Evolutionary conservation across 1,140 invertebrate species (phyloP), one percentile per base, ranked within the genome.

Genomic region (Euglossa dilemma): DNA sequence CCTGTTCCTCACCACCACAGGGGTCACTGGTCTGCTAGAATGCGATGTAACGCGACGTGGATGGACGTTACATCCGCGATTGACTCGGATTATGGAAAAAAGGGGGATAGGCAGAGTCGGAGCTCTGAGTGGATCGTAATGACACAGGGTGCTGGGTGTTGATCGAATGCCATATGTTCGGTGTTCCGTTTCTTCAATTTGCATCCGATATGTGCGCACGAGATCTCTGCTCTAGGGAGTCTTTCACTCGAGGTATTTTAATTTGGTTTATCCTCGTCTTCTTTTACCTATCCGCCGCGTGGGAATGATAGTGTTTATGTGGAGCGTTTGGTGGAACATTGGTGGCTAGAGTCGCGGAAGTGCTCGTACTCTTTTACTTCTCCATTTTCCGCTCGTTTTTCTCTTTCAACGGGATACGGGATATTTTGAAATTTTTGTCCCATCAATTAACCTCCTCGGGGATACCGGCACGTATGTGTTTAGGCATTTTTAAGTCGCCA

Each of bases 141-240:
- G 20, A 43, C 9, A 12, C 12, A 20, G 20, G 36, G 36, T 66
- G 23, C 36, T 23, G 36, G 3, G 43, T n/a, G 66, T 67, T 47
- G 66, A 67, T 47, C 6, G 64, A 66, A 66, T 45, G 20, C 6
- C 36, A 9, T 47, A 12, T 20, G 23, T n/a, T 45, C n/a, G 28
- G 43, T 67, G 45, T 67, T 25, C 16, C 23, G 12, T 47, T 47
- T 69, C 66, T 69, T 69, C 43, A 69, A 69, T 69, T 69, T 69
- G n/a, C 45, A 69, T 16, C 7, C 12, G 20, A 54, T 54, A 71
- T 52, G n/a, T 23, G 8, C 11, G 23, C 16, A 36, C 1, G 8
- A 8, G 7, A 12, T 69, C 20, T 66, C n/a, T 20, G 18, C 14
- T 9, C 47, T 28, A 11, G 8, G 2, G 63, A 43, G 20, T 64